Conservation (phyloP, 2,797 vertebrate species). For the Synaphobranchus kaupii region DNA sequence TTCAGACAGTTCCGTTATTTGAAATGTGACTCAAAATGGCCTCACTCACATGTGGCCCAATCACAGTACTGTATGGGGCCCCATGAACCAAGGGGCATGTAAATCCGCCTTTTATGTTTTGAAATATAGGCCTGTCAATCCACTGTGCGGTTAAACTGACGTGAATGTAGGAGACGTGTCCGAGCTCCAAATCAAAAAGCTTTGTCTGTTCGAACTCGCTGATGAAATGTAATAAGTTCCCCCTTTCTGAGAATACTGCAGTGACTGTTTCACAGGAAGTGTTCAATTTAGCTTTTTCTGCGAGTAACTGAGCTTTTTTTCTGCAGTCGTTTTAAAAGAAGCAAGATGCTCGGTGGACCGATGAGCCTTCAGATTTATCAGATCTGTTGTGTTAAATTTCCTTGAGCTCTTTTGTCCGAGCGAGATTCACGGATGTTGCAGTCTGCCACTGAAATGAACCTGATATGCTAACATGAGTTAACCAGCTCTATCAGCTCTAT, state of each 20-base stretch:
- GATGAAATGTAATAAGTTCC: not conserved
- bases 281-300: not conserved
- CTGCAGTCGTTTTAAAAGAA: not conserved
- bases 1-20: not conserved
- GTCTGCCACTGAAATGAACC: not conserved
- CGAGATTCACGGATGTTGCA: not conserved
- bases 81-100: not conserved
- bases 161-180: too few relatives aligned
- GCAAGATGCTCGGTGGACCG: not conserved
- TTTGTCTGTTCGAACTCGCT: not conserved
- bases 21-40: conserved; percentile 11
- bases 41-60: not conserved
- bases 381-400: not conserved
- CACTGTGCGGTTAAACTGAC: not conserved
- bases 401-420: not conserved
- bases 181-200: not conserved
- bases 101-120: not conserved
- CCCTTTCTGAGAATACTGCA: not conserved
- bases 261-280: not conserved
- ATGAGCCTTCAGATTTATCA: not conserved
- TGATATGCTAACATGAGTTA: not conserved
- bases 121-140: not conserved
- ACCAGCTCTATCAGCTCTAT: not conserved
- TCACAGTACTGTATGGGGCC: not conserved
- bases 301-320: not conserved